Conservation (phyloP, 2,113 vertebrate species). For the Neopipo cinnamomea region DNA sequence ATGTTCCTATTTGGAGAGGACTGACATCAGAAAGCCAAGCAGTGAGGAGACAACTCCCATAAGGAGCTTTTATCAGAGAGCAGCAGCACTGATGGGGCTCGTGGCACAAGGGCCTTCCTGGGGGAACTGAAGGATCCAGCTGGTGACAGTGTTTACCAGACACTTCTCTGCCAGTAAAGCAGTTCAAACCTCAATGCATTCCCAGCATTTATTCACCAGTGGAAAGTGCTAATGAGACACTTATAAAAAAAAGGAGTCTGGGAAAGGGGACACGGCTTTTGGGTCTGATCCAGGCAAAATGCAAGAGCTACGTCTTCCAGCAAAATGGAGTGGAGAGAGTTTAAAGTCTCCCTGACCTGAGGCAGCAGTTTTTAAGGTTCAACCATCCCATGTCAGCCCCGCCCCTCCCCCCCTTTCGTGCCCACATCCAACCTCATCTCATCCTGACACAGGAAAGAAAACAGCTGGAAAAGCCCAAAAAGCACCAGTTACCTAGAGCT, state of each 20-base stretch:
- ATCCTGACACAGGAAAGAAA: not conserved
- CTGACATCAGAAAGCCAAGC: not conserved
- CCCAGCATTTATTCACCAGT: not conserved
- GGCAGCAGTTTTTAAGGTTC: not conserved
- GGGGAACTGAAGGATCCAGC: not conserved
- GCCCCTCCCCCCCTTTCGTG: not conserved
- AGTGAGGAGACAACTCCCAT: not conserved
- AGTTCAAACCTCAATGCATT: not conserved
- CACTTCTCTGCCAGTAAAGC: not conserved
- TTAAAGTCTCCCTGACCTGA: not conserved
- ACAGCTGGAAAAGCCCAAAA: not conserved
- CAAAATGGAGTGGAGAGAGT: not conserved
- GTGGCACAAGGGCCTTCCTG: not conserved
- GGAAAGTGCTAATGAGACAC: not conserved
- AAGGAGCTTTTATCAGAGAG: not conserved
- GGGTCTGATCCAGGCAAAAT: not conserved
- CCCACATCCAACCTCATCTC: not conserved
- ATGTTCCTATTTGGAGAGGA: not conserved
- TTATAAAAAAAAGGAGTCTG: not conserved
- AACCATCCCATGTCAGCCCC: fast-evolving
- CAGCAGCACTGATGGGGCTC: not conserved
- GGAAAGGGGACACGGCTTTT: not conserved
- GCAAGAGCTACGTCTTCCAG: not conserved
- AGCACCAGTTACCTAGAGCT: not conserved
- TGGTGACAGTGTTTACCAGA: not conserved